Base-by-base conservation (phyloP, 2,797 vertebrate species). In the Cynopterus sphinx region DNA sequence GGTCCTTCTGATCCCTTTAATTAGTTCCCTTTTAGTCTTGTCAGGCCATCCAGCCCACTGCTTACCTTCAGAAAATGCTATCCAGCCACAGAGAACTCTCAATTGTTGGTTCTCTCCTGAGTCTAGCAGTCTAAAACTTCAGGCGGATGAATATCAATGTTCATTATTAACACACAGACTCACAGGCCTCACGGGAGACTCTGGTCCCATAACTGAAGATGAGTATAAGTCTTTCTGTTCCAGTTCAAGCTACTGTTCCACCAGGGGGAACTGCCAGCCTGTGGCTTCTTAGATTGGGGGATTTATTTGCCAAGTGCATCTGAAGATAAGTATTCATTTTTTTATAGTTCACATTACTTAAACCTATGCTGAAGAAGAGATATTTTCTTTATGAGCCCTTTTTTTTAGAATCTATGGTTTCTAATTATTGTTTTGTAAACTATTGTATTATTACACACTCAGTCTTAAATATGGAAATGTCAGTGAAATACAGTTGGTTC, bases 161-260 rank as follows among this genome's bases (percentile, higher is more conserved):
- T 75, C 4, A 36, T 59, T 43, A 36, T 59, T 43, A 70, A 79
- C 36, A n/a, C 17, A 39, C 4, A 74, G 41, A 59, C 15, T 81
- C 39, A 22, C 1, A 21, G 57, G 21, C 19, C 36, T 85, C 0
- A 0, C 19, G 2, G 57, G 22, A 10, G n/a, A 9, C 17, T 61
- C 2, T 2, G 2, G 55, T 24, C 36, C 21, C 6, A 16, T 17
- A 51, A 65, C 7, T 41, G 28, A 31, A 57, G 70, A 83, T 26
- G 17, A 93, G 31, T 49, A 51, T 19, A 5, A 5, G 79, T 53
- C 8, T 22, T 57, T 31, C 17, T 75, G 0, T 63, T 68, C 28
- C 12, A 13, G 17, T 33, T 75, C 24, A 67, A 19, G 51, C 26
- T 67, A 21, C n/a, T 53, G 3, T 3, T 59, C 33, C 19, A 43